Evolutionary conservation across 1,140 invertebrate genomes (phyloP), one percentile per base, ranked within the genome.

Genomic region (Atta texana): DNA sequence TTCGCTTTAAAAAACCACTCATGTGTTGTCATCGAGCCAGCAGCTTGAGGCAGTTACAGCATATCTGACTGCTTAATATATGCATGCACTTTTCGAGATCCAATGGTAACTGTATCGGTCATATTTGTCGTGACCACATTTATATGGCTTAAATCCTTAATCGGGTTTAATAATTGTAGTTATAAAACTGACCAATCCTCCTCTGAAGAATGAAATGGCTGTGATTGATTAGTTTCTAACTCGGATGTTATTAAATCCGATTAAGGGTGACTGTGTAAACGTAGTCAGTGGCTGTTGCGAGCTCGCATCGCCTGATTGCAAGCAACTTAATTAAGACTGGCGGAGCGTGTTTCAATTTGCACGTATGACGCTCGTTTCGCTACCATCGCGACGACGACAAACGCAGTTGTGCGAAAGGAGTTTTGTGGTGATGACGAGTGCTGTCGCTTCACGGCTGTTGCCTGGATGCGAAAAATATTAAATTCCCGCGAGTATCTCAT

Each of bases 321-420:
- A 88, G 88, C 64, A 69, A 92, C 87, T 91, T 92, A 89, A 92
- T 92, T 88, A 92, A 91, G 89, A 92, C 89, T 63, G 76, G 64
- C 87, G 87, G 87, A 63, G 87, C 64, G 81, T 74, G 75, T 88
- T 88, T 85, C 86, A 92, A 92, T 92, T 92, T 92, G 85, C 88
- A 91, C 87, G 76, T 87, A 87, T 86, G 87, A 86, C 76, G 82
- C 82, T 92, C 91, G 85, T 90, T 92, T 91, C 85, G 85, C 7
- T 8, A 16, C 18, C 81, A 74, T n/a, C 4, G 34, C 39, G 66
- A 61, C 12, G 53, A 53, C 64, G 85, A 57, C 28, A 53, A 8
- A 59, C 14, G 55, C 31, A 31, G 61, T 53, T 31, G 16, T 39
- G 53, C 21, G 59, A n/a, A 49, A 68, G 76, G 21, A 72, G 63